These are phyloP conservation scores for Alexandromys fortis DNA, from an alignment of 2,113 vertebrate species.

Conservation along the genomic window DNA sequence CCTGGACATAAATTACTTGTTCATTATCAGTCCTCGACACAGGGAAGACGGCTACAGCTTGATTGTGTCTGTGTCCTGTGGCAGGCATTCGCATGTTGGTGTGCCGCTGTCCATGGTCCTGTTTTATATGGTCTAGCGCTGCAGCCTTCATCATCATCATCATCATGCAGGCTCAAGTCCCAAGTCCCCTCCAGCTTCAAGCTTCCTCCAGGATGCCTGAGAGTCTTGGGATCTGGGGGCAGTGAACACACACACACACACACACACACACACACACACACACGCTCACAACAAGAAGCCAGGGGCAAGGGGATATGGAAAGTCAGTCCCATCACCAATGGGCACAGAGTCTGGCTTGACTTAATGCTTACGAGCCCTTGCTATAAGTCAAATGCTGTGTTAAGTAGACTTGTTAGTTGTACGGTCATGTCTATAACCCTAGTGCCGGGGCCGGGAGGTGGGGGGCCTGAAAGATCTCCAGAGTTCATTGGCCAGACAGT, in stretches of 20 bases:
- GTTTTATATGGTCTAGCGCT: background rate
- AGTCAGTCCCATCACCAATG: background rate
- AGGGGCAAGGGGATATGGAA: background rate
- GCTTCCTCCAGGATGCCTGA: background rate
- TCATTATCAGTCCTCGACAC: slow-evolving; percentile 75
- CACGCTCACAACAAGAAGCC: background rate
- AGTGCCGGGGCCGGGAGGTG: background rate
- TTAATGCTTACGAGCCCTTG: background rate
- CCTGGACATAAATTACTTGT: slow-evolving; percentile 82
- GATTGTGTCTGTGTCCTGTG: slow-evolving; percentile 60
- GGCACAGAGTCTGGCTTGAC: background rate
- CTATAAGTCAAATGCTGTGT: background rate
- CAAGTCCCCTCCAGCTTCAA: background rate
- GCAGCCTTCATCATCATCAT: background rate
- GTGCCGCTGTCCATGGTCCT: slow-evolving; percentile 19
- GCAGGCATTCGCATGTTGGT: slow-evolving; percentile 31
- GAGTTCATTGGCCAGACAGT: background rate
- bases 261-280: background rate
- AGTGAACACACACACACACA: background rate
- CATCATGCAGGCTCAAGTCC: background rate
- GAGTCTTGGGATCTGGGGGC: background rate
- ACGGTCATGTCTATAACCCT: background rate
- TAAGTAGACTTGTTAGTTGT: background rate
- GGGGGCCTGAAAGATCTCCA: background rate
- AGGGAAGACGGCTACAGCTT: slow-evolving; percentile 71